Evolutionary conservation across 2,797 vertebrate species (phyloP).

Genomic region (Sebastes cheni): DNA sequence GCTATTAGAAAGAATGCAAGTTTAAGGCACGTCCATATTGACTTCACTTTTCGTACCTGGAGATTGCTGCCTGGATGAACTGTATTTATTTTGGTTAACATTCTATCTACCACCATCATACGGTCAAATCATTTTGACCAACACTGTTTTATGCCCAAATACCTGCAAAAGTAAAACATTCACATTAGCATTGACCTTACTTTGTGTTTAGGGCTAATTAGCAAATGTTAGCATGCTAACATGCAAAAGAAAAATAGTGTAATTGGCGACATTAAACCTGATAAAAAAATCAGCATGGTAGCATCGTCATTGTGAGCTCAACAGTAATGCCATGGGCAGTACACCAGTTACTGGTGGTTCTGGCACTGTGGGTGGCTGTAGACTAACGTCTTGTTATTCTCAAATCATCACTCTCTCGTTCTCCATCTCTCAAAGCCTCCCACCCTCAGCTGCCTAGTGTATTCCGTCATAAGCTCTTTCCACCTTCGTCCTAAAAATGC

Average conservation of each 20-base stretch:
- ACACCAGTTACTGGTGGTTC: too few species aligned
- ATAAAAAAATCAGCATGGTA: too few species aligned
- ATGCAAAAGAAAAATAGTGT: not conserved
- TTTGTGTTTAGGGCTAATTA: not conserved
- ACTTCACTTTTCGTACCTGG: too few species aligned
- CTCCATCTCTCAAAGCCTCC: not conserved
- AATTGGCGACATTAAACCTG: not conserved
- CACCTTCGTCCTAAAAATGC: not conserved
- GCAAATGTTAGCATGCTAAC: not conserved
- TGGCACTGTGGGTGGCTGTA: too few species aligned
- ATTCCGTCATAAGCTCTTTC: conserved; percentile 2
- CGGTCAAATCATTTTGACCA: not conserved
- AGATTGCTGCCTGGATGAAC: too few species aligned
- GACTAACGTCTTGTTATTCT: not conserved
- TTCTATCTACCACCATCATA: not conserved
- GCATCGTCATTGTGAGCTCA: not conserved
- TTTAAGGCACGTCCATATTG: too few species aligned
- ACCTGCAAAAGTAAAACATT: not conserved
- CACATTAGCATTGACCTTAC: not conserved
- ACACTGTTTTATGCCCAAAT: not conserved
- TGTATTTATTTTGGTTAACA: not conserved
- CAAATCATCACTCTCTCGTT: not conserved
- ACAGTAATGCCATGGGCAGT: too few species aligned
- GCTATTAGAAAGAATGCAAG: too few species aligned
- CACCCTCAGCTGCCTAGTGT: not conserved